Evolutionary conservation across 2,888 invertebrate genomes (phyloP).

Genomic region (Oligia fasciuncula): DNA sequence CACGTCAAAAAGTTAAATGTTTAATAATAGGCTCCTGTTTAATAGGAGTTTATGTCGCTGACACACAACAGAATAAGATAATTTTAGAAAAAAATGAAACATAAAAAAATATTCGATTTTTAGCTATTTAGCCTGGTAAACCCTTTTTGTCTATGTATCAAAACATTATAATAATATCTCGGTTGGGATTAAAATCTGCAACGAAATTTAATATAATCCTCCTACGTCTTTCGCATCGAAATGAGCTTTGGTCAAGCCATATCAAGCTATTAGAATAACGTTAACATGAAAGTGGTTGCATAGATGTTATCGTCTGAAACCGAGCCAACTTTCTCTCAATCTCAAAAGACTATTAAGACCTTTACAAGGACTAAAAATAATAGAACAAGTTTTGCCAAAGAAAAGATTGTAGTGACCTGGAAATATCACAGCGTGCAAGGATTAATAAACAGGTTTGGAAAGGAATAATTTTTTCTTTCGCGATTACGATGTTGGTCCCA

Average conservation of each 20-base stretch:
- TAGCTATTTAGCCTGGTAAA: neutral
- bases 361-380: neutral
- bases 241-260: neutral
- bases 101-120: too few species aligned
- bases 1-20: too few species aligned
- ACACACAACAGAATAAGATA: neutral
- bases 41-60: neutral
- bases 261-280: neutral
- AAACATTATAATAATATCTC: neutral
- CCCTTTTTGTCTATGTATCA: neutral
- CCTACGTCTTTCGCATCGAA: neutral
- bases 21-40: neutral
- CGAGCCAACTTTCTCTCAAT: constrained; percentile 20
- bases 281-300: constrained; percentile 18
- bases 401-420: neutral
- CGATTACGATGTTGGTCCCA: neutral
- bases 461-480: neutral
- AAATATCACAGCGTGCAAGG: neutral
- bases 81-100: too few species aligned
- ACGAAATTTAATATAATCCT: too few species aligned
- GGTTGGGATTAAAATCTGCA: neutral
- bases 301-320: neutral
- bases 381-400: neutral
- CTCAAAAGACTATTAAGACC: neutral
- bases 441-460: neutral